Percentiles rank a stretch among this genome's conserved stretches.
Conservation (phyloP, 1,140 invertebrate genomes). For the Hermatobates lingyangjiaoensis region DNA sequence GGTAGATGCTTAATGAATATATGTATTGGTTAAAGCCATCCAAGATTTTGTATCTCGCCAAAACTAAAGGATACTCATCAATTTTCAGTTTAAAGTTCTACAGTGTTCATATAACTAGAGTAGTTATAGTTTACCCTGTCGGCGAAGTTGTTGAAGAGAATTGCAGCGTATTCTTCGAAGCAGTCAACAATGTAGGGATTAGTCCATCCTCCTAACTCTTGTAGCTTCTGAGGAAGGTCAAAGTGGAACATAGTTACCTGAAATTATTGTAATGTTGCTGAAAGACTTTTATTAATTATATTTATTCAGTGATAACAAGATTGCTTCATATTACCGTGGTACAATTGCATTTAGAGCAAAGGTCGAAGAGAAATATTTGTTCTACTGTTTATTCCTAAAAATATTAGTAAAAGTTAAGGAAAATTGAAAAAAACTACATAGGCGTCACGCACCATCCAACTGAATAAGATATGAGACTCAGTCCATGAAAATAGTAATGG, state of each 20-base stretch:
- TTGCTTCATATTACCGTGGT: not conserved
- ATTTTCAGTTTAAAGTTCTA: too few species aligned
- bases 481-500: too few species aligned
- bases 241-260: constrained; percentile 32
- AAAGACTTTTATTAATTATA: not conserved
- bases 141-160: constrained; percentile 32
- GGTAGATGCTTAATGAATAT: too few species aligned
- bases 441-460: too few species aligned
- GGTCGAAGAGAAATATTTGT: not conserved
- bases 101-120: not conserved
- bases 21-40: too few species aligned
- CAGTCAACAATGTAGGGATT: constrained; percentile 35
- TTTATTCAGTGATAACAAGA: not conserved
- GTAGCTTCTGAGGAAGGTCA: constrained; percentile 29
- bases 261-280: constrained; percentile 15
- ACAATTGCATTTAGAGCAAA: not conserved
- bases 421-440: too few species aligned
- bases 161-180: constrained; percentile 29
- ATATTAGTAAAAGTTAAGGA: not conserved
- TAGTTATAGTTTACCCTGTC: constrained; percentile 21
- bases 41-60: too few species aligned
- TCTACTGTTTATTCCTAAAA: not conserved
- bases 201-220: constrained; percentile 38
- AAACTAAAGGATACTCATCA: too few species aligned
- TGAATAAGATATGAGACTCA: too few species aligned